Evolutionary conservation across 2,888 invertebrate species (phyloP), one percentile per base, ranked within the genome.

Genomic region (Macrostomum cliftonense): DNA sequence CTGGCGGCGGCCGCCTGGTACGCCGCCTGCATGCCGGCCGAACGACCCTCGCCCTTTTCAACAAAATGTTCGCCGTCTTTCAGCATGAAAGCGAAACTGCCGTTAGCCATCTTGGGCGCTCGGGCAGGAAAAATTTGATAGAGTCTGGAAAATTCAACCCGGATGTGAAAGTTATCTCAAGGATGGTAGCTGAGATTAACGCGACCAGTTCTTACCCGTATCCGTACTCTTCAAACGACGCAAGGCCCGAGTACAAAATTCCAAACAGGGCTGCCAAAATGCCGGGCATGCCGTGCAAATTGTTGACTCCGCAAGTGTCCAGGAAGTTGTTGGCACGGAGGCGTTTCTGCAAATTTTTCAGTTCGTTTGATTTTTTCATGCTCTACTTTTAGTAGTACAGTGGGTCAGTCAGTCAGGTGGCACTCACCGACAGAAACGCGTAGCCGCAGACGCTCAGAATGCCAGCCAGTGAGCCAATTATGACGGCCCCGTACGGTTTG

Each of bases 221-320:
- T 28, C 28, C 28, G 28, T 28, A 28, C 9, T 28, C 28, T 4
- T 28, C 28, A 28, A 28, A 28, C 28, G 28, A 28, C 5, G 28
- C 28, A 4, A 28, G 28, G 9, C 28, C 28, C 28, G 28, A 28
- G 28, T 28, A 28, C 4, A 28, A 9, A 28, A 28, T 28, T 28
- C 28, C 28, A 9, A 28, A 28, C 5, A 28, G 5, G 9, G 28
- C 91, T 0, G 86, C 84, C 44, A 85, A 71, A 1, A 93, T 68
- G 1, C 85, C 91, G 0, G 93, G 93, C 81, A 91, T 83, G 0
- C 91, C 93, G 65, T 95, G 93, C 14, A 95, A 77, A 72, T 93
- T 93, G 83, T 93, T 80, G 1, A 93, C 88, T 7, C 93, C 93
- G 63, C 91, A 93, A 0, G 86, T 86, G 68, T 88, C 87, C 59